Conservation (phyloP, 2,797 vertebrate genomes). For the Lagodon rhomboides region DNA sequence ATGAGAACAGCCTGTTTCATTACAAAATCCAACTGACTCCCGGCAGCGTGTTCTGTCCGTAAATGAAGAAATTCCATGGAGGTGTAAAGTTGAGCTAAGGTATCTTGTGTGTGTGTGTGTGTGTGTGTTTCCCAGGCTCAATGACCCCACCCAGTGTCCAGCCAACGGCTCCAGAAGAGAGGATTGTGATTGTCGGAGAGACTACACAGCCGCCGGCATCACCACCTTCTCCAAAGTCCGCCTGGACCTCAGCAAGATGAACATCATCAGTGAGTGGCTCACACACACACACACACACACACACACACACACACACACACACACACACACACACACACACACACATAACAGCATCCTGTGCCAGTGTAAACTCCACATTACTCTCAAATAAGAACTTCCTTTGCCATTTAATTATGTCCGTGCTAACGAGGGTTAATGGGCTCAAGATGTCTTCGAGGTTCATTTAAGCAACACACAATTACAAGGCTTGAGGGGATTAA, state of each 20-base stretch:
- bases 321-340: constrained; percentile 15
- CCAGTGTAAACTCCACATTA: constrained; percentile 52
- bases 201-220: constrained; percentile 93
- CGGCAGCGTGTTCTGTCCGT: constrained; percentile 12
- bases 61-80: constrained; percentile 55
- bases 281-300: constrained; percentile 36
- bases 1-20: constrained; percentile 41
- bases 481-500: constrained; percentile 65
- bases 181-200: constrained; percentile 93
- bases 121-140: constrained; percentile 85
- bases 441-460: constrained; percentile 83
- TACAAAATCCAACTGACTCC: constrained; percentile 33
- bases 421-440: constrained; percentile 81
- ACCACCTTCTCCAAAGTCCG: constrained; percentile 95
- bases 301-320: constrained; percentile 21
- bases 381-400: constrained; percentile 69
- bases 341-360: constrained; percentile 51
- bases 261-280: constrained; percentile 93
- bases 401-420: constrained; percentile 76
- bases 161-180: constrained; percentile 92
- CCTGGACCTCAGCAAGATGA: constrained; percentile 93
- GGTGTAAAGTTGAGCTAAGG: constrained; percentile 46
- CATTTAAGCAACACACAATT: constrained; percentile 71
- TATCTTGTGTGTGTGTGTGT: constrained; percentile 39
- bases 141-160: constrained; percentile 95